Evolutionary conservation across 2,888 invertebrate genomes (phyloP).

Genomic region (Nomada flava): DNA sequence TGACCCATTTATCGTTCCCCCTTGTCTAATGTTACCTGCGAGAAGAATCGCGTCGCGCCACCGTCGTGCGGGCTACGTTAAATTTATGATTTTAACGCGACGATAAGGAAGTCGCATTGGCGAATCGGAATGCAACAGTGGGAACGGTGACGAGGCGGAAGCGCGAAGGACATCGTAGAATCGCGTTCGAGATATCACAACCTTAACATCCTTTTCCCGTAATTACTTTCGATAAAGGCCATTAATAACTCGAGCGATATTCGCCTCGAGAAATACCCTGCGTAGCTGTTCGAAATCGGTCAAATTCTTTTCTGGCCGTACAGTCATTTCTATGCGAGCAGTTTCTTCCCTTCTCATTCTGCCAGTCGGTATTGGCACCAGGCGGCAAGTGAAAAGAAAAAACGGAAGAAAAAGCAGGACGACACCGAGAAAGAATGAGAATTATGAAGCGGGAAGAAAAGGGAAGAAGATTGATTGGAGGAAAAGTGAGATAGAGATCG

Average conservation of each 20-base stretch:
- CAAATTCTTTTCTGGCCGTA: neutral
- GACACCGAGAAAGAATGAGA: neutral
- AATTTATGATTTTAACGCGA: conserved; percentile 49
- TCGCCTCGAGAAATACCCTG: neutral
- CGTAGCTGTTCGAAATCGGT: neutral
- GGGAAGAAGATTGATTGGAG: neutral
- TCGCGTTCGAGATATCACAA: conserved; percentile 38
- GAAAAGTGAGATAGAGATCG: neutral
- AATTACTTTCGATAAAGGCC: conserved; percentile 22
- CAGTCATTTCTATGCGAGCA: neutral
- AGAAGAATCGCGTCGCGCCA: conserved; percentile 64
- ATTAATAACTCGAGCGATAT: neutral
- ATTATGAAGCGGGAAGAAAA: neutral
- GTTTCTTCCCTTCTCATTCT: neutral
- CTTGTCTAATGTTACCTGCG: conserved; percentile 72
- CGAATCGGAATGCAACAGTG: conserved; percentile 43
- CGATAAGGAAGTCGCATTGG: conserved; percentile 62
- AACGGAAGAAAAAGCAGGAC: conserved; percentile 4
- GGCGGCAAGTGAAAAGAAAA: neutral
- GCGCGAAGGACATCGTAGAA: conserved; percentile 52
- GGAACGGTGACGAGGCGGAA: conserved; percentile 41
- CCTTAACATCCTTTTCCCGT: conserved; percentile 54
- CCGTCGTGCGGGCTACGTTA: conserved; percentile 57
- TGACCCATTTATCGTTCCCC: conserved; percentile 80
- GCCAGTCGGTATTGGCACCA: too few species aligned